Conservation (phyloP, 2,797 vertebrate genomes). For the Danio kyathit region DNA sequence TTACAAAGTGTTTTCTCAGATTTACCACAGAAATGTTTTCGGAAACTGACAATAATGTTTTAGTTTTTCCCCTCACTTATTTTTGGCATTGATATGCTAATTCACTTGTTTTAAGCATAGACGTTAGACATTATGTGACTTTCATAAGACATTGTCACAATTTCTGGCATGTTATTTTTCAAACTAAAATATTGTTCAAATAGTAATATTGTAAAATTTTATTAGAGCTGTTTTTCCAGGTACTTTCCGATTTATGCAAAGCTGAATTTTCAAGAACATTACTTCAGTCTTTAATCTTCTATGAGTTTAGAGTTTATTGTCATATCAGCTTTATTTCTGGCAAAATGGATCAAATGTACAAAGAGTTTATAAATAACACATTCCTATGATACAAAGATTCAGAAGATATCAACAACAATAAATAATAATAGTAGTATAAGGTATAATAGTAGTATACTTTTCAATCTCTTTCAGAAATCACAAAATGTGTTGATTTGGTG, state of each 20-base stretch:
- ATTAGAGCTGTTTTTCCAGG: too few relatives aligned
- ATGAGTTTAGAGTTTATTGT: neutral
- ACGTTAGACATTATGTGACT: neutral
- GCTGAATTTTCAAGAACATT: neutral
- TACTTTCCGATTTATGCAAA: neutral
- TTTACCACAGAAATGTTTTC: conserved; percentile 19
- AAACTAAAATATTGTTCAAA: neutral
- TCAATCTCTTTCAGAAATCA: too few relatives aligned
- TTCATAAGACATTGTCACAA: neutral
- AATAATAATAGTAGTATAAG: too few relatives aligned
- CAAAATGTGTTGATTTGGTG: neutral
- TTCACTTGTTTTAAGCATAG: neutral
- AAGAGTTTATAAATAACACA: too few relatives aligned
- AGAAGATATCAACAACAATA: too few relatives aligned
- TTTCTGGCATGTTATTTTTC: neutral
- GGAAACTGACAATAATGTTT: neutral
- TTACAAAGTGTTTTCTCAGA: neutral
- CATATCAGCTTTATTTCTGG: too few relatives aligned
- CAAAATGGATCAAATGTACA: too few relatives aligned
- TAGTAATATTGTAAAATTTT: neutral
- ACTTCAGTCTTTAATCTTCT: neutral
- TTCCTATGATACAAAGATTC: too few relatives aligned
- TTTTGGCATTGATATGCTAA: neutral
- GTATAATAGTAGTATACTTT: too few relatives aligned
- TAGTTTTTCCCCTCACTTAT: neutral